These are phyloP conservation scores for Conger conger DNA, from an alignment of 2,113 vertebrate genomes.

Conservation along the genomic window DNA sequence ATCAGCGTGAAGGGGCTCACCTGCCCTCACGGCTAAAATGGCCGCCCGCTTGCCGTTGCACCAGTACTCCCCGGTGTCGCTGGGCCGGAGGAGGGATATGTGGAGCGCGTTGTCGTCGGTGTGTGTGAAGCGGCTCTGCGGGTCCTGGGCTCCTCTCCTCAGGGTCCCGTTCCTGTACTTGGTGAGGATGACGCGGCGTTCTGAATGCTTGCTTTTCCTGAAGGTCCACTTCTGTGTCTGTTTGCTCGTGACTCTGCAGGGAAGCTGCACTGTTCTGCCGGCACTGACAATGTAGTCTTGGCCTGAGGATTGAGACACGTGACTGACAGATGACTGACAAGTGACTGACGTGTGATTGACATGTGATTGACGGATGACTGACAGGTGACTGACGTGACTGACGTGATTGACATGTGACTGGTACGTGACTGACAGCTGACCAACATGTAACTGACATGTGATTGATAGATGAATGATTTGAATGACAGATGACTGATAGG, in stretches of 20 bases:
- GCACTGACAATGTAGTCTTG: conserved; percentile 27
- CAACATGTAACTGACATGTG: no score
- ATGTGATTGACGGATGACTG: neutral
- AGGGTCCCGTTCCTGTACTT: conserved; percentile 49
- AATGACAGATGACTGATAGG: no score
- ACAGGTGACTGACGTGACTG: neutral
- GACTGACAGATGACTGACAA: neutral
- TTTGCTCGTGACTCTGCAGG: conserved; percentile 44
- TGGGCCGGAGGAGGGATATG: conserved; percentile 52
- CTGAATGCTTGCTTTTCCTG: neutral
- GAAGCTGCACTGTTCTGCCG: conserved; percentile 57
- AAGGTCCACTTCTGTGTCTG: conserved; percentile 47
- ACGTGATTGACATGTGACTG: no score
- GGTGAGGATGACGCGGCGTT: conserved; percentile 42
- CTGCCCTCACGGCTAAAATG: conserved; percentile 40
- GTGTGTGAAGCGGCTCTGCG: conserved; percentile 37
- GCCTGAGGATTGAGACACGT: conserved; percentile 36
- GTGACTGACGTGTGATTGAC: neutral
- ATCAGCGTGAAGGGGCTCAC: conserved; percentile 10
- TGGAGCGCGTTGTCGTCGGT: conserved; percentile 40
- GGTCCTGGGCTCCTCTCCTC: conserved; percentile 37
- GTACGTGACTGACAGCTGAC: no score
- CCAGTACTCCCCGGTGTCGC: conserved; percentile 52
- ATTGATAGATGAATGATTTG: no score
- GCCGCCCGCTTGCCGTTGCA: conserved; percentile 48